A percentile compares a stretch with the other conserved stretches of the same genome.
Conservation (phyloP, 1,140 invertebrate species). For the Eriosoma lanigerum region DNA sequence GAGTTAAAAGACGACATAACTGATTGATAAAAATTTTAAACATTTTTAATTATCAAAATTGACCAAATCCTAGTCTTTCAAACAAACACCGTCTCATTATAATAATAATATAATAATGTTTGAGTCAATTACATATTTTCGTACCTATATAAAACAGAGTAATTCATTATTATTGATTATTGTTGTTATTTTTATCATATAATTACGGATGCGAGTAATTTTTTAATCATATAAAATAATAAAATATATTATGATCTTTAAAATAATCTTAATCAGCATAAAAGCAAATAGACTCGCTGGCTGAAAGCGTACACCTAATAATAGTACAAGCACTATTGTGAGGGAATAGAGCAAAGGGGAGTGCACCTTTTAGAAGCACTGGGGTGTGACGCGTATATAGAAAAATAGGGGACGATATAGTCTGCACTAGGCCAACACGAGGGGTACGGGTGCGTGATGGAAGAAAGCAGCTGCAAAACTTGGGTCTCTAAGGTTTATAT, state of each 20-base stretch:
- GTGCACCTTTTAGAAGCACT: constrained; percentile 31
- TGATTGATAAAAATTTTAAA: no score
- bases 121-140: no score
- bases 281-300: constrained; percentile 32
- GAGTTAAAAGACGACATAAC: no score
- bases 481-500: constrained; percentile 27
- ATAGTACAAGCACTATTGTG: background rate
- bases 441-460: constrained; percentile 30
- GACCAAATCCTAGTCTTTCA: no score
- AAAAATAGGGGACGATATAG: constrained; percentile 40
- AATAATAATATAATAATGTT: no score
- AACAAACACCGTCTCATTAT: no score
- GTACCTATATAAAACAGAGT: no score
- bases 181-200: background rate
- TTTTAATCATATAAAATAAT: no score
- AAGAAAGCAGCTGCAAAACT: constrained; percentile 52
- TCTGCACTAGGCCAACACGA: constrained; percentile 31
- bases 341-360: constrained; percentile 38
- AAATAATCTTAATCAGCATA: constrained; percentile 44
- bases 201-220: background rate
- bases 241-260: background rate
- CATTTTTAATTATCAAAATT: no score
- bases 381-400: constrained; percentile 27
- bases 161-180: background rate
- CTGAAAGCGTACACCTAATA: constrained; percentile 9